Conservation (phyloP, 2,888 invertebrate genomes). For the Volucella inanis region DNA sequence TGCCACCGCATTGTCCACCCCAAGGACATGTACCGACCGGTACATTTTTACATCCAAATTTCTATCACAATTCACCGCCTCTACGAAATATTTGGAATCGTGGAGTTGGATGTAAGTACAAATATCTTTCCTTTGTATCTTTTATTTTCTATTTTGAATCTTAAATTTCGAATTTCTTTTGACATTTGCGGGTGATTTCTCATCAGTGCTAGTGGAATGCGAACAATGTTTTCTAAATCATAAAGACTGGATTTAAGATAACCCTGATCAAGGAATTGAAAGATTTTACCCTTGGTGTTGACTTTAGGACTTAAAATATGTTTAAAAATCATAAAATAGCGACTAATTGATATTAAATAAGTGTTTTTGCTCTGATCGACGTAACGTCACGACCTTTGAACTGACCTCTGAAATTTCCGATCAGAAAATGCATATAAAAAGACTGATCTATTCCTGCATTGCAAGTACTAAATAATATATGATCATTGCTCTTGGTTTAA, state of each 20-base stretch:
- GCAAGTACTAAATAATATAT: no score
- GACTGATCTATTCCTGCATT: no score
- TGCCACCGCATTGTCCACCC: constrained; percentile 85
- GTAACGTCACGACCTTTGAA: no score
- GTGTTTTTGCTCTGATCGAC: no score
- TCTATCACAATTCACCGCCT: constrained; percentile 86
- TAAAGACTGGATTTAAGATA: neutral
- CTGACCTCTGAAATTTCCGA: no score
- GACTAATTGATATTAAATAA: no score
- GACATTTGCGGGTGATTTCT: neutral
- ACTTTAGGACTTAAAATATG: no score
- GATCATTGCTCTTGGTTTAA: no score
- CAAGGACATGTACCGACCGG: constrained; percentile 81
- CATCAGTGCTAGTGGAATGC: constrained; percentile 35
- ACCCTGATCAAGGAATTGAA: no score
- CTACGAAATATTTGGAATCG: constrained; percentile 83
- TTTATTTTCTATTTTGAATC: constrained; percentile 11
- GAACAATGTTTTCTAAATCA: neutral
- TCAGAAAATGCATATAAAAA: no score
- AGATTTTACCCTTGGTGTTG: no score
- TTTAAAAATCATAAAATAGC: no score
- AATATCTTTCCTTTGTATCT: neutral
- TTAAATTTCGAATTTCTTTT: neutral
- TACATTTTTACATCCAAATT: constrained; percentile 86
- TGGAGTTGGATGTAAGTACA: constrained; percentile 83